Evolutionary conservation across 2,797 vertebrate species (phyloP).

Genomic region (Tapirus indicus): DNA sequence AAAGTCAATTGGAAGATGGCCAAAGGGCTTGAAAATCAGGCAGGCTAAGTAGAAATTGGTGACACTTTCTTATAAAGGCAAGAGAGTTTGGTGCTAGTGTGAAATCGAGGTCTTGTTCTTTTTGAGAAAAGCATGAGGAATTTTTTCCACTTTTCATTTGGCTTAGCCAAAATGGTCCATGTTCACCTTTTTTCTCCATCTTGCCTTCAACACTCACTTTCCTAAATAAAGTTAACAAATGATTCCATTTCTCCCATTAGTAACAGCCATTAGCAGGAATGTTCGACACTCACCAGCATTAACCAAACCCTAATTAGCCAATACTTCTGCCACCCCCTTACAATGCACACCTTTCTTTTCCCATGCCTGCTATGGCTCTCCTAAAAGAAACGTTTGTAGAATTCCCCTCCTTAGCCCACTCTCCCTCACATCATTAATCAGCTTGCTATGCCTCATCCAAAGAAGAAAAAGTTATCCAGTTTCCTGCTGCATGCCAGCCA

Average conservation of each 20-base stretch:
- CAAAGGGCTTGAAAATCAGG: not conserved
- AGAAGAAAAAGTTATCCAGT: not conserved
- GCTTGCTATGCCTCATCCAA: slow-evolving; percentile 51
- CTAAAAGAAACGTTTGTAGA: slow-evolving; percentile 48
- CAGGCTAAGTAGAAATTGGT: not conserved
- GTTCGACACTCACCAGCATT: slow-evolving; percentile 68
- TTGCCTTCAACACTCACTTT: slow-evolving; percentile 73
- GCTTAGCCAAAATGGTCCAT: not conserved
- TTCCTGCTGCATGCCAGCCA: slow-evolving; percentile 39
- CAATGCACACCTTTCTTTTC: slow-evolving; percentile 75
- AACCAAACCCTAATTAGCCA: slow-evolving; percentile 71
- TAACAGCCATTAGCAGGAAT: slow-evolving; percentile 73
- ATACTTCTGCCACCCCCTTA: slow-evolving; percentile 4
- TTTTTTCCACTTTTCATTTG: slow-evolving; percentile 58
- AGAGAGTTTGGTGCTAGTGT: not conserved
- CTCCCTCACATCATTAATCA: slow-evolving; percentile 79
- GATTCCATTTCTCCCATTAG: slow-evolving; percentile 77
- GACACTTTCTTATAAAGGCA: not conserved
- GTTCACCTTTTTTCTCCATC: slow-evolving; percentile 49
- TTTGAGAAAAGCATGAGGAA: slow-evolving; percentile 37
- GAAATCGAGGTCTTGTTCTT: not conserved
- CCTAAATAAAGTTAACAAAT: slow-evolving; percentile 80
- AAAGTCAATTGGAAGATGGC: not conserved
- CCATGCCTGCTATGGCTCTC: not conserved
- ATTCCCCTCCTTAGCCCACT: slow-evolving; percentile 30